Percentiles rank a stretch among this genome's conserved stretches.
Evolutionary conservation across 2,888 invertebrate genomes (phyloP).

Genomic region (Ctena decussata): DNA sequence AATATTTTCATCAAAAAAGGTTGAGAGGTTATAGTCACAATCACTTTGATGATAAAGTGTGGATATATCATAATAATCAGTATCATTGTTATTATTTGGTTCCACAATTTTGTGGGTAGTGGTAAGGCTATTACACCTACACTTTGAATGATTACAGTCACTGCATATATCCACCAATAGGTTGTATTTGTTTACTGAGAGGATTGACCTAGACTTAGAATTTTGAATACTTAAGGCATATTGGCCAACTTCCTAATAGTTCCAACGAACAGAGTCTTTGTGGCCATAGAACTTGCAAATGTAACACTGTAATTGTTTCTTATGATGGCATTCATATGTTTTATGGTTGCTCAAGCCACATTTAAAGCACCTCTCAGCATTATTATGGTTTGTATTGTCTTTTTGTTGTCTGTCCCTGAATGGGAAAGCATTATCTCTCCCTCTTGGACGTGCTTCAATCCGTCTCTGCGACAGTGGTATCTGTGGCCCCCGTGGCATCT

Average conservation of each 20-base stretch:
- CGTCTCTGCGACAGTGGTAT: too few species aligned
- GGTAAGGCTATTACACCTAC: too few species aligned
- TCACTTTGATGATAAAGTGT: too few species aligned
- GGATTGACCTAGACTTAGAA: too few species aligned
- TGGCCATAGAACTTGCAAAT: not conserved
- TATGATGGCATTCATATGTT: not conserved
- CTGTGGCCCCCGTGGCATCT: too few species aligned
- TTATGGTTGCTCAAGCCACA: not conserved
- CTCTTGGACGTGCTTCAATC: too few species aligned
- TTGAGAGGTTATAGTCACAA: not conserved
- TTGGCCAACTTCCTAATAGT: not conserved
- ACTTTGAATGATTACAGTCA: not conserved
- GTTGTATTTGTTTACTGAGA: too few species aligned
- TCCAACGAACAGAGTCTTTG: too few species aligned
- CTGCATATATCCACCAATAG: slow-evolving; percentile 1
- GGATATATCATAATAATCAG: not conserved
- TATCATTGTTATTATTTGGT: too few species aligned
- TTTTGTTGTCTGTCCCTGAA: too few species aligned
- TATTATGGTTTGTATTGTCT: not conserved
- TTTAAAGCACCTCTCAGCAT: not conserved
- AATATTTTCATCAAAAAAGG: not conserved
- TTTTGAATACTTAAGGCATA: not conserved
- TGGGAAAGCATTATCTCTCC: too few species aligned
- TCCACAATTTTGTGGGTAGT: too few species aligned
- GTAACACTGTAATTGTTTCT: not conserved